phyloP scores from a whole-genome alignment of 23 tunicate genomes.

The Trididemnum clinides region DNA sequence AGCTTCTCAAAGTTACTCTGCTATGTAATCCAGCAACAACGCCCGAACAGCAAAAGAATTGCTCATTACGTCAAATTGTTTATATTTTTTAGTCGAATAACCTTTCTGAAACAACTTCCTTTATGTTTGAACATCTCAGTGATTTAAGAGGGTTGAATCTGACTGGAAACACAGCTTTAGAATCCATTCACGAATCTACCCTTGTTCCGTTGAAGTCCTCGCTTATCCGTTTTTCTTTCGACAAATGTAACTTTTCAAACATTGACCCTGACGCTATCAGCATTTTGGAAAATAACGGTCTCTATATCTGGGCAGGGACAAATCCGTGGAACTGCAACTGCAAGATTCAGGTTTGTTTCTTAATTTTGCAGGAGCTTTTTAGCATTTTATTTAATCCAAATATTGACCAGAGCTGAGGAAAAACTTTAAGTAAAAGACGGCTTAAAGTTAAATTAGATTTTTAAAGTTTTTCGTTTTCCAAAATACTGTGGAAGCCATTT shows the following conservation, averaged over 20 bases:
- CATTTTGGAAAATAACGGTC: neutral
- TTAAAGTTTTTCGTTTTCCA: too few relatives aligned
- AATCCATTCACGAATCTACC: conserved; percentile 21
- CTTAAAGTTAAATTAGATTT: too few relatives aligned
- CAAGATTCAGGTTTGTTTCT: conserved; percentile 52
- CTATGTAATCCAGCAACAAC: too few relatives aligned
- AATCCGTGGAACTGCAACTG: conserved; percentile 89
- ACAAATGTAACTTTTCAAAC: conserved; percentile 27
- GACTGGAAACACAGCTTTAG: conserved; percentile 28
- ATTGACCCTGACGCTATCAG: conserved; percentile 31
- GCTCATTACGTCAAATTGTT: neutral
- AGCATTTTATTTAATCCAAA: too few relatives aligned
- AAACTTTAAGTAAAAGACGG: too few relatives aligned
- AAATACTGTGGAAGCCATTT: too few relatives aligned
- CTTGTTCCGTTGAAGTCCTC: conserved; percentile 16
- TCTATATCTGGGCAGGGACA: conserved; percentile 49
- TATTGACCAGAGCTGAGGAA: too few relatives aligned
- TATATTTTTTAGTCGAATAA: conserved; percentile 22
- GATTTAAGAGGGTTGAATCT: conserved; percentile 31
- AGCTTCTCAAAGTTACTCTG: too few relatives aligned
- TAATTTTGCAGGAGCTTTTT: too few relatives aligned
- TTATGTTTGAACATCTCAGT: conserved; percentile 13
- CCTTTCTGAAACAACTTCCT: neutral
- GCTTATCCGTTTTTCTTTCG: conserved; percentile 38
- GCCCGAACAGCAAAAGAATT: neutral